Conservation (phyloP, 2,797 vertebrate species). For the Lophotriccus pileatus region DNA sequence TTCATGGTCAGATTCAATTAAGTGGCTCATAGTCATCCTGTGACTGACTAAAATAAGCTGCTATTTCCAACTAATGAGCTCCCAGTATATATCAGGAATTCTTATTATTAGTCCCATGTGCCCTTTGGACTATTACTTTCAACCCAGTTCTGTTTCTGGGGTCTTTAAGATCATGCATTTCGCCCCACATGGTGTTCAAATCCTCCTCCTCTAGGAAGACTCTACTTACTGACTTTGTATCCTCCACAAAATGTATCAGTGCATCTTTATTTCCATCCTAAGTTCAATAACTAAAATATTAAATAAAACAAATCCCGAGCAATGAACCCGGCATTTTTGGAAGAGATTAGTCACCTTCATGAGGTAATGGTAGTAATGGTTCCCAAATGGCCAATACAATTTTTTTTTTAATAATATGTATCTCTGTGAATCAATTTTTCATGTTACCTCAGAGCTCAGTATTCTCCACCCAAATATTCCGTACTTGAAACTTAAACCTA, state of each 20-base stretch:
- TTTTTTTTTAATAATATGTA: not conserved
- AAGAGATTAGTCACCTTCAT: not conserved
- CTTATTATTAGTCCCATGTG: not conserved
- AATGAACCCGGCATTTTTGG: not conserved
- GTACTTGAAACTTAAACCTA: not conserved
- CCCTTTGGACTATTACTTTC: conserved; percentile 5
- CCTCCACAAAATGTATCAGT: not conserved
- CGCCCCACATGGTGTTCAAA: not conserved
- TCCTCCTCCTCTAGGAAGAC: not conserved
- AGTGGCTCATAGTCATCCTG: not conserved
- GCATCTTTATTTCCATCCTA: not conserved
- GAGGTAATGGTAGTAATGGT: not conserved
- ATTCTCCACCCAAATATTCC: not conserved
- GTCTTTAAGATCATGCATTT: not conserved
- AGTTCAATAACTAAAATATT: not conserved
- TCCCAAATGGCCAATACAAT: not conserved
- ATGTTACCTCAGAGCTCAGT: not conserved
- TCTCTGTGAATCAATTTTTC: not conserved
- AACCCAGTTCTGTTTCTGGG: not conserved
- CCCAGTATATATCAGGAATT: not conserved
- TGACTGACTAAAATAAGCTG: conserved; percentile 12
- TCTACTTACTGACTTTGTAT: not conserved
- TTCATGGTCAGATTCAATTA: conserved; percentile 32
- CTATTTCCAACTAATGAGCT: conserved; percentile 36
- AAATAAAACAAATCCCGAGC: not conserved